These are phyloP conservation scores for Etheostoma nigrum DNA, from an alignment of 2,797 vertebrate genomes.

Conservation along the genomic window DNA sequence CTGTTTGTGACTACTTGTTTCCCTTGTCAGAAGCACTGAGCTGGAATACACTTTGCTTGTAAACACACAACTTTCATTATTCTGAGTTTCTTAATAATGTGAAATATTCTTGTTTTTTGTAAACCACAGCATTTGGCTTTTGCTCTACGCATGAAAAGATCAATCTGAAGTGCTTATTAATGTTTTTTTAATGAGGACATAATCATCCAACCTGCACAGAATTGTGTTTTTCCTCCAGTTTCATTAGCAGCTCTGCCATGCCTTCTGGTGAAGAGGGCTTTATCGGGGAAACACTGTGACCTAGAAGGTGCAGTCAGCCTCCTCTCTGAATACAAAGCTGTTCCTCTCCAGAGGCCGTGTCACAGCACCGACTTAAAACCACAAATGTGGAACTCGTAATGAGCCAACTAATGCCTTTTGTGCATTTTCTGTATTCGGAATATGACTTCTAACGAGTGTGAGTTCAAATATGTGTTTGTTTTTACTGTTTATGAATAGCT, in stretches of 20 bases:
- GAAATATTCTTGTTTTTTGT: not conserved
- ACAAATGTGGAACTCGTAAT: not conserved
- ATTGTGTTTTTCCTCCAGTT: not conserved
- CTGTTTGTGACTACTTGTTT: not conserved
- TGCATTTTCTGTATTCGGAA: not conserved
- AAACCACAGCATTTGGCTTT: not conserved
- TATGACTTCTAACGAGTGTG: not conserved
- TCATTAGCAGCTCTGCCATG: not conserved
- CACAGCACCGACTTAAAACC: not conserved
- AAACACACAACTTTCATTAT: not conserved
- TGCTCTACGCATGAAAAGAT: not conserved
- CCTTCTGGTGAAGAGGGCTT: not conserved
- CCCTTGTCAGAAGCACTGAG: not conserved
- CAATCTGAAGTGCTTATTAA: not conserved
- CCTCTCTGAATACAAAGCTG: slow-evolving; percentile 1
- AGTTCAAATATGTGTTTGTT: not conserved
- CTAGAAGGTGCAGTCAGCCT: slow-evolving; percentile 9
- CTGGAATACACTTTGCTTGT: not conserved
- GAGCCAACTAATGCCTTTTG: not conserved
- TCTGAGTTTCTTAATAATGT: not conserved
- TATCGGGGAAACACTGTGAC: slow-evolving; percentile 17
- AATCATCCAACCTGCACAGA: not conserved
- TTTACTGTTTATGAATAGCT: not conserved
- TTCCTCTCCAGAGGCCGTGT: not conserved
- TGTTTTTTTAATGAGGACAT: slow-evolving; percentile 2